These are phyloP conservation scores for Cottoperca gobio DNA, from an alignment of 2,797 vertebrate species.

Conservation along the genomic window DNA sequence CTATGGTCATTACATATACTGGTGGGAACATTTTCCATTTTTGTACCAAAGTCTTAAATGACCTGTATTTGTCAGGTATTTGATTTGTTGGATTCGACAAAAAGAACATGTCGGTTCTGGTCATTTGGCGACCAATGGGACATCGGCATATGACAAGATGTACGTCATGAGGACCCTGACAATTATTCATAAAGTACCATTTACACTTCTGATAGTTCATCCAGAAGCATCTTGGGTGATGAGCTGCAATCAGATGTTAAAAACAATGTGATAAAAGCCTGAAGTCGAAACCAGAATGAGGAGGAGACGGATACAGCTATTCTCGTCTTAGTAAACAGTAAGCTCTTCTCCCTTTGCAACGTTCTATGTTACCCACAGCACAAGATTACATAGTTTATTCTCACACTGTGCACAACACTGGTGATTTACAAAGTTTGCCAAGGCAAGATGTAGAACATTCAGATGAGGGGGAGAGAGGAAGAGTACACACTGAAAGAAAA, in stretches of 20 bases:
- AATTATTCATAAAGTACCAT: conserved; percentile 12
- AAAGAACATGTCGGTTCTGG: not conserved
- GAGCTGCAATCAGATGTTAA: not conserved
- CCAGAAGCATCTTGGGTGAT: conserved; percentile 10
- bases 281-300: not conserved
- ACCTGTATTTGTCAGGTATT: no score
- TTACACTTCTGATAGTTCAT: conserved; percentile 9
- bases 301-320: not conserved
- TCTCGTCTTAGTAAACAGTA: conserved; percentile 15
- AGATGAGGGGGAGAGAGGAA: not conserved
- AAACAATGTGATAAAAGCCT: not conserved
- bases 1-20: no score
- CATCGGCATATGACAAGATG: conserved; percentile 1
- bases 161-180: not conserved
- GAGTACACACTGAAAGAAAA: conserved; percentile 28
- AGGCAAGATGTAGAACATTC: conserved; percentile 7
- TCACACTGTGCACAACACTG: not conserved
- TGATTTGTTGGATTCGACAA: not conserved
- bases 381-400: not conserved
- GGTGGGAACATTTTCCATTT: no score
- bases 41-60: no score
- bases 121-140: not conserved
- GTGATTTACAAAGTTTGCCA: conserved; percentile 12
- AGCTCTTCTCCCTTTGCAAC: not conserved
- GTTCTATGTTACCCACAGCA: conserved; percentile 3